These are phyloP conservation scores for Apodemus speciosus DNA, from an alignment of 2,113 vertebrate genomes.

Conservation along the genomic window DNA sequence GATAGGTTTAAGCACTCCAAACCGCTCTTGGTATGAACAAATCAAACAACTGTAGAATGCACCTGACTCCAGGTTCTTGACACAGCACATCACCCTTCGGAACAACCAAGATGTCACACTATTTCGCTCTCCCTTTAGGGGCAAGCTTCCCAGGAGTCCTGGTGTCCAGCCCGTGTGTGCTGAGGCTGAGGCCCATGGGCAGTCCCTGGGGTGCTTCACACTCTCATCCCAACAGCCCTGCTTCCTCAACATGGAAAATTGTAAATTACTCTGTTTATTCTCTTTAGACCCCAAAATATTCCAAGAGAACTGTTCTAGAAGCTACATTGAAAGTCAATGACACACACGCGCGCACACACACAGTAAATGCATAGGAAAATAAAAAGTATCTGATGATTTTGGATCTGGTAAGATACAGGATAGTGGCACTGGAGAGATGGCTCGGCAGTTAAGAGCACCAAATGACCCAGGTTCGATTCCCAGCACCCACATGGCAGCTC, in stretches of 20 bases:
- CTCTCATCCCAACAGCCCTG: neutral
- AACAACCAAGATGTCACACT: neutral
- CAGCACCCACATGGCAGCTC: neutral
- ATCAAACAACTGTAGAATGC: neutral
- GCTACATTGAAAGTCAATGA: neutral
- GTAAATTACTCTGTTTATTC: constrained; percentile 22
- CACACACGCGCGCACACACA: neutral
- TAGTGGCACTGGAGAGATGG: neutral
- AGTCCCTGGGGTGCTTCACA: neutral
- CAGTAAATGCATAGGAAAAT: neutral
- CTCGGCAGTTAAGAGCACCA: neutral
- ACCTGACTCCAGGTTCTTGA: neutral
- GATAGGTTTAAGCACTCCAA: neutral
- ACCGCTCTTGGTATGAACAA: neutral
- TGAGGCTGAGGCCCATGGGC: neutral
- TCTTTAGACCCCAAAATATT: constrained; percentile 43
- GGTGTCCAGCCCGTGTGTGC: neutral
- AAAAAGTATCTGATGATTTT: neutral
- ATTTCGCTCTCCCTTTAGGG: neutral
- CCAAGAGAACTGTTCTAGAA: constrained; percentile 40
- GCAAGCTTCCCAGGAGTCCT: neutral
- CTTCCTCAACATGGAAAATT: neutral
- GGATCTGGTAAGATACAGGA: neutral
- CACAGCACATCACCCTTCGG: rapidly evolving
- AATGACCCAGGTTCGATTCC: neutral